A percentile compares a stretch with the other conserved stretches of the same genome.
phyloP scores from a whole-genome alignment of 2,888 invertebrate species.

The Automeris io region DNA sequence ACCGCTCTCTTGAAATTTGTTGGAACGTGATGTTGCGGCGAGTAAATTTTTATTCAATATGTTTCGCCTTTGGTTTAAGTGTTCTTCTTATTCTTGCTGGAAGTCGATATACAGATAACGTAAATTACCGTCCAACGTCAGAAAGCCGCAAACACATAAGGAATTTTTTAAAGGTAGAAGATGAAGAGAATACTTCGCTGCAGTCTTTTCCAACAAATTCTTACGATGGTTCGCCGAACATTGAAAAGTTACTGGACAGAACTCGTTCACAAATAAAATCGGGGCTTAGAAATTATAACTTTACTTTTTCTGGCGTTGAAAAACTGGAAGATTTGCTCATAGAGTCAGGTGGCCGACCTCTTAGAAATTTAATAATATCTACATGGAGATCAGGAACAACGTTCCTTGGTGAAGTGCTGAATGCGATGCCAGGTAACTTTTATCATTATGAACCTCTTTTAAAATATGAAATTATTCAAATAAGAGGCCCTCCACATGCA shows the following conservation, averaged over 20 bases:
- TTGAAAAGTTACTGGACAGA: slow-evolving; percentile 56
- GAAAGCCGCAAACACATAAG: slow-evolving; percentile 61
- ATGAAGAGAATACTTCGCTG: slow-evolving; percentile 43
- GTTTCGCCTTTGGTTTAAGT: slow-evolving; percentile 72
- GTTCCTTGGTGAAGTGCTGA: slow-evolving; percentile 90
- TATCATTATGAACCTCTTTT: slow-evolving; percentile 94
- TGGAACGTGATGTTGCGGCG: slow-evolving; percentile 69
- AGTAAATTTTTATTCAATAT: slow-evolving; percentile 72
- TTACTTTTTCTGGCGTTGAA: slow-evolving; percentile 52
- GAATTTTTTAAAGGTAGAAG: slow-evolving; percentile 80
- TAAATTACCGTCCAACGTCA: slow-evolving; percentile 61
- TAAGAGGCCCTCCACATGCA: slow-evolving; percentile 84
- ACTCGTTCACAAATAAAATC: slow-evolving; percentile 49
- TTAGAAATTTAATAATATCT: slow-evolving; percentile 88
- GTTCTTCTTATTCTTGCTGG: slow-evolving; percentile 72
- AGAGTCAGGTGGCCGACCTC: slow-evolving; percentile 82
- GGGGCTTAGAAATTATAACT: slow-evolving; percentile 59
- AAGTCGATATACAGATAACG: slow-evolving; percentile 75
- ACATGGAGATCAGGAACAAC: slow-evolving; percentile 95
- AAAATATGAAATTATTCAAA: slow-evolving; percentile 88
- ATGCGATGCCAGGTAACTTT: slow-evolving; percentile 89
- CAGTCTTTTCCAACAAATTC: slow-evolving; percentile 54
- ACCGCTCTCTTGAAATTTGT: slow-evolving; percentile 32
- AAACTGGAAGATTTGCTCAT: slow-evolving; percentile 82
- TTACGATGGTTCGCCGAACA: slow-evolving; percentile 50